Percentiles rank a stretch among this genome's conserved stretches.
Evolutionary conservation across 2,113 vertebrate genomes (phyloP).

Genomic region (Otolemur garnettii): DNA sequence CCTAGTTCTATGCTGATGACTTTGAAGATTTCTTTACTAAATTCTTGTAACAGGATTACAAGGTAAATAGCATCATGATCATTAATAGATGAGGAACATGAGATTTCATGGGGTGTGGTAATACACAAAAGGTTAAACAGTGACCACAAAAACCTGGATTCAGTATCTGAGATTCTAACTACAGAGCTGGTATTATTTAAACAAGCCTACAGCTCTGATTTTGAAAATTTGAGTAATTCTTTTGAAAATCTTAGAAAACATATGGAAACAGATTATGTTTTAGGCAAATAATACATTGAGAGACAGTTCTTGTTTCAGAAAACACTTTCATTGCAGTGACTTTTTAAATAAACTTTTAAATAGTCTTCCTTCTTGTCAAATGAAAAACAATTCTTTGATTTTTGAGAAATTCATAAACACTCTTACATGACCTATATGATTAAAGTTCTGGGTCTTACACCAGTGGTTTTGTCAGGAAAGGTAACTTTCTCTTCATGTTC

Average conservation of each 20-base stretch:
- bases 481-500: neutral
- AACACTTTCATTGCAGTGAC: neutral
- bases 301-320: neutral
- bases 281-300: neutral
- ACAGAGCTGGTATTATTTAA: neutral
- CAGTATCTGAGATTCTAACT: neutral
- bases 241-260: neutral
- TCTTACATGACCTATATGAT: neutral
- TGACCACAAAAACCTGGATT: neutral
- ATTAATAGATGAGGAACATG: neutral
- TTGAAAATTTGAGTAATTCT: neutral
- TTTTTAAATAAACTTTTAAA: neutral
- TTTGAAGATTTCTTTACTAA: constrained; percentile 15
- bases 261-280: neutral
- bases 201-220: neutral
- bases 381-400: neutral
- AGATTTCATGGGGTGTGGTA: neutral
- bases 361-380: neutral
- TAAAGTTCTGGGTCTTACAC: neutral
- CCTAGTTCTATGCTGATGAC: neutral
- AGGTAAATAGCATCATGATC: neutral
- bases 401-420: neutral
- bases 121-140: neutral
- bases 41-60: neutral
- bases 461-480: neutral